A percentile compares a stretch with the other conserved stretches of the same genome.
Conservation (phyloP, 2,888 invertebrate species). For the Steinernema scapterisci region DNA sequence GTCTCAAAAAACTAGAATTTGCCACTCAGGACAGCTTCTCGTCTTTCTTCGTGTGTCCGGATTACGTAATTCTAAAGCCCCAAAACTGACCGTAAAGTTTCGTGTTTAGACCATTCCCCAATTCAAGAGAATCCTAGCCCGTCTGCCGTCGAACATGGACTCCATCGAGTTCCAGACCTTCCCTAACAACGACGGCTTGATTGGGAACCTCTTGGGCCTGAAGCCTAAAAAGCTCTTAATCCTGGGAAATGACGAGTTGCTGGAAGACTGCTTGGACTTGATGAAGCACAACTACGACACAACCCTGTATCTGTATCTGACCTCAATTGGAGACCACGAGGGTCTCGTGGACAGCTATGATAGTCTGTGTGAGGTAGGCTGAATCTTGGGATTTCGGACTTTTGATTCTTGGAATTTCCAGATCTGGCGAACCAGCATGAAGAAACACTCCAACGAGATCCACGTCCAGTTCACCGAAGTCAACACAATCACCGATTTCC, state of each 20-base stretch:
- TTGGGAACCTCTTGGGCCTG: neutral
- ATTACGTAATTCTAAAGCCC: neutral
- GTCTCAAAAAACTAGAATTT: neutral
- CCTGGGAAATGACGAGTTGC: neutral
- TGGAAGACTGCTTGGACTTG: conserved; percentile 1
- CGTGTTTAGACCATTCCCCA: neutral
- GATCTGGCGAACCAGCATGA: neutral
- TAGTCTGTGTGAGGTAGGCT: neutral
- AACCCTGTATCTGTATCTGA: neutral
- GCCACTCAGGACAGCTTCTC: conserved; percentile 24
- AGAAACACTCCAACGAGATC: neutral
- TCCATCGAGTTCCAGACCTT: conserved; percentile 16
- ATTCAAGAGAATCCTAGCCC: neutral
- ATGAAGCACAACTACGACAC: conserved; percentile 23
- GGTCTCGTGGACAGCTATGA: neutral
- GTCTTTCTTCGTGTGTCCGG: conserved; percentile 4
- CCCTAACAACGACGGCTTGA: conserved; percentile 1
- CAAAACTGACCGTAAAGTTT: no score
- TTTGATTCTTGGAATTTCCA: neutral
- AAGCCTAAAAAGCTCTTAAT: conserved; percentile 8
- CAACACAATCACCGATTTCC: neutral
- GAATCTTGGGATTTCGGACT: neutral
- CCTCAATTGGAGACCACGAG: neutral
- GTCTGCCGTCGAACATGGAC: neutral
- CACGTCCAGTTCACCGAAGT: conserved; percentile 12